These are phyloP conservation scores for Balaeniceps rex DNA, from an alignment of 2,113 vertebrate species.

Conservation along the genomic window DNA sequence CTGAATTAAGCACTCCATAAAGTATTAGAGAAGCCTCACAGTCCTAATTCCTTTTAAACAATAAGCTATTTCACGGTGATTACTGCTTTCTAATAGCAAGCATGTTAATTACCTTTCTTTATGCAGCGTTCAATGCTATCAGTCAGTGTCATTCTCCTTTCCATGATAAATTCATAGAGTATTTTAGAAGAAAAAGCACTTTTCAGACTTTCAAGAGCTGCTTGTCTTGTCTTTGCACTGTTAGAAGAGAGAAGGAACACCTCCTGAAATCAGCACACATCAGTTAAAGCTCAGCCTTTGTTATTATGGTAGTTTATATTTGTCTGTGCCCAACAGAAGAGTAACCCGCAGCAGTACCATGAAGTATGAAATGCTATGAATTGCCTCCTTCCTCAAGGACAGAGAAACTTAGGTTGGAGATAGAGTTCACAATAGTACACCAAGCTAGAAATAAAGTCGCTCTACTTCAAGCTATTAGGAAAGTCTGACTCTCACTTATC, in stretches of 20 bases:
- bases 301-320: background rate
- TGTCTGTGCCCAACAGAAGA: background rate
- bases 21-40: background rate
- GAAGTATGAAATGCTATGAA: background rate
- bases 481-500: background rate
- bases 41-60: background rate
- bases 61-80: background rate
- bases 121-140: constrained; percentile 96
- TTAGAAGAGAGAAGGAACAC: constrained; percentile 19
- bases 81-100: background rate
- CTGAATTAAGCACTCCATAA: background rate
- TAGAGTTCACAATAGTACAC: background rate
- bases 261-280: background rate
- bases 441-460: background rate
- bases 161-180: constrained; percentile 91
- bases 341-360: background rate
- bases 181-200: constrained; percentile 91
- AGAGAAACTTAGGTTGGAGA: background rate
- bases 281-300: background rate
- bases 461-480: background rate
- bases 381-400: background rate
- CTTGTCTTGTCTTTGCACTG: constrained; percentile 93
- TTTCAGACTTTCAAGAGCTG: constrained; percentile 92
- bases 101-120: constrained; percentile 87
- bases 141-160: constrained; percentile 94